Evolutionary conservation across 2,113 vertebrate species (phyloP), one percentile per base, ranked within the genome.

Genomic region (Triplophysa tibetana): DNA sequence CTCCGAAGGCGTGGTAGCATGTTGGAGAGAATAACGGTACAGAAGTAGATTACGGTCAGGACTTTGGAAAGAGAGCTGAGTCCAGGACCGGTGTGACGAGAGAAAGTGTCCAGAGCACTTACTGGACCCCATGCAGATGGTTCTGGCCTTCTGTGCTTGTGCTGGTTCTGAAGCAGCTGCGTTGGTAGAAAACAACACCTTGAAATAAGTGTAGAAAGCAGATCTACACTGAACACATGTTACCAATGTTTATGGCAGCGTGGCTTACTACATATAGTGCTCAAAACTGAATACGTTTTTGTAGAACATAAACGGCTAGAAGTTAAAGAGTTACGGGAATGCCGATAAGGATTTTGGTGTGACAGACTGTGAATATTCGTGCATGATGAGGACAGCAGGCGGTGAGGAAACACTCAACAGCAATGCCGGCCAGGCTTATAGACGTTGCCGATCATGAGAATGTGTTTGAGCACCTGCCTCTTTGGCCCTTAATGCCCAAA

Each of bases 381-480:
- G 65, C 65, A 12, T 81, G 83, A 23, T 81, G 75, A 19, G 80
- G 80, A n/a, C 38, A 68, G n/a, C n/a, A n/a, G n/a, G n/a, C n/a
- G n/a, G n/a, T n/a, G n/a, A n/a, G n/a, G n/a, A n/a, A n/a, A n/a
- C n/a, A n/a, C n/a, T n/a, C n/a, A n/a, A n/a, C n/a, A n/a, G n/a
- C n/a, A n/a, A n/a, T n/a, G n/a, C n/a, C n/a, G n/a, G n/a, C n/a
- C n/a, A n/a, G n/a, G 45, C 83, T 76, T 38, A 85, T 62, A 17
- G 58, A 23, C 23, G 23, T n/a, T 79, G 58, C 2, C 17, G 26
- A 4, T 61, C 4, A 52, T 45, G 9, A 73, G 2, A 8, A 82
- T 24, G 1, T 33, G 33, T 5, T 33, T 33, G 33, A 33, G 33
- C 33, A 33, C 33, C 33, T 33, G 33, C 4, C 4, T 6, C 33